Evolutionary conservation across 2,797 vertebrate genomes (phyloP).

Genomic region (Sebastes matsubarae): DNA sequence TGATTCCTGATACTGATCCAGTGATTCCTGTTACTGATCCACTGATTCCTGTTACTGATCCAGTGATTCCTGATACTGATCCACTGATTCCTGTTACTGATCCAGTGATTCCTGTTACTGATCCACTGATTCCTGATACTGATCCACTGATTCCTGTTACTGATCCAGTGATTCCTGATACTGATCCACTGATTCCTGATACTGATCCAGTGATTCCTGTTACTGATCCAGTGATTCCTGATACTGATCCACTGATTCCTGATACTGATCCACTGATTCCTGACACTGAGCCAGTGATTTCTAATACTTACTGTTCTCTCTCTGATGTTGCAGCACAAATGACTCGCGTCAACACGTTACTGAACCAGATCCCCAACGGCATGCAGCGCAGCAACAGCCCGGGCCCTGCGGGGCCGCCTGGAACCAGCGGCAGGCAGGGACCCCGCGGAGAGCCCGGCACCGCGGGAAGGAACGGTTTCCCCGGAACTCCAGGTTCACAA

Average conservation of each 20-base stretch:
- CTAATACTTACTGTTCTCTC: not conserved
- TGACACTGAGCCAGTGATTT: not conserved
- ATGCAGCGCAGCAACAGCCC: slow-evolving; percentile 88
- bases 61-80: rapidly evolving
- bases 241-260: too few species aligned
- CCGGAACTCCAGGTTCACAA: slow-evolving; percentile 88
- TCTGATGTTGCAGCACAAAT: slow-evolving; percentile 87
- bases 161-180: too few species aligned
- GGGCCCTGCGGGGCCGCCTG: slow-evolving; percentile 90
- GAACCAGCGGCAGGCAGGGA: slow-evolving; percentile 85
- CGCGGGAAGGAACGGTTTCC: slow-evolving; percentile 91
- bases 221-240: too few species aligned
- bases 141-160: too few species aligned
- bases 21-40: too few species aligned
- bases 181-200: rapidly evolving
- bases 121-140: too few species aligned
- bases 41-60: too few species aligned
- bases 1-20: too few species aligned
- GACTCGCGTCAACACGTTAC: slow-evolving; percentile 90
- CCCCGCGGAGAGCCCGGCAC: slow-evolving; percentile 90
- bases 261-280: too few species aligned
- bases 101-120: too few species aligned
- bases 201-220: rapidly evolving
- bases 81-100: too few species aligned
- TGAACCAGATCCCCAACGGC: slow-evolving; percentile 96